Percentiles rank a stretch among this genome's conserved stretches.
These are phyloP conservation scores for Drosophila ironensis DNA, from an alignment of 1,140 invertebrate genomes.

Conservation along the genomic window DNA sequence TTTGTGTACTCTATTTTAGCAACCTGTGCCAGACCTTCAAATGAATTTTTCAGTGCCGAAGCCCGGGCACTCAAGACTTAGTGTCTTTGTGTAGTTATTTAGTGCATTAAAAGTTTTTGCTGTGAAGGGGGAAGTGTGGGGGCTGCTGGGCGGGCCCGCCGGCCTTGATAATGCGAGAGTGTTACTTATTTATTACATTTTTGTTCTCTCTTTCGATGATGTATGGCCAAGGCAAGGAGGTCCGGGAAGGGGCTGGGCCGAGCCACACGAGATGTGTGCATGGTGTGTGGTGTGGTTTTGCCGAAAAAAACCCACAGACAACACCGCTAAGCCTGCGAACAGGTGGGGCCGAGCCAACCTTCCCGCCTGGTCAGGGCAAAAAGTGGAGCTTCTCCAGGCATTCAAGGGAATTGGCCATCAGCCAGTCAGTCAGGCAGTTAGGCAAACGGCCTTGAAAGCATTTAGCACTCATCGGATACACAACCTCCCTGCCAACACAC, in stretches of 20 bases:
- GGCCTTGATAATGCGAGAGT: neutral
- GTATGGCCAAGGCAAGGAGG: neutral
- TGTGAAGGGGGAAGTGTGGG: neutral
- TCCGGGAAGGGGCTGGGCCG: too few relatives aligned
- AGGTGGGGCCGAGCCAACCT: neutral
- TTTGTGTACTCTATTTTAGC: too few relatives aligned
- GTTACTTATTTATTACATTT: too few relatives aligned
- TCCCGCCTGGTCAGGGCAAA: too few relatives aligned
- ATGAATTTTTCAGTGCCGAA: neutral
- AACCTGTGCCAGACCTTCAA: too few relatives aligned
- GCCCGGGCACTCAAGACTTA: constrained; percentile 4
- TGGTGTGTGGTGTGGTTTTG: too few relatives aligned
- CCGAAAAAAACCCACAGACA: neutral
- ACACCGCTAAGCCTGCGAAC: neutral
- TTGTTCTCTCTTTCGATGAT: too few relatives aligned
- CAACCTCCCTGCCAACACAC: too few relatives aligned
- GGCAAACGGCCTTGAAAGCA: constrained; percentile 26
- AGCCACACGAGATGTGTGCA: too few relatives aligned
- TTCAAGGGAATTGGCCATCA: neutral
- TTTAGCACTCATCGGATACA: constrained; percentile 7
- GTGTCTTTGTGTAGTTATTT: constrained; percentile 40
- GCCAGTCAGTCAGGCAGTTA: neutral
- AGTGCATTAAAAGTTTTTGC: constrained; percentile 44
- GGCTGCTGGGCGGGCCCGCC: neutral
- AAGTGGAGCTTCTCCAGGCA: neutral